phyloP scores from a whole-genome alignment of 37 sponge, comb jelly and placozoan genomes.

The Spongilla lacustris region DNA sequence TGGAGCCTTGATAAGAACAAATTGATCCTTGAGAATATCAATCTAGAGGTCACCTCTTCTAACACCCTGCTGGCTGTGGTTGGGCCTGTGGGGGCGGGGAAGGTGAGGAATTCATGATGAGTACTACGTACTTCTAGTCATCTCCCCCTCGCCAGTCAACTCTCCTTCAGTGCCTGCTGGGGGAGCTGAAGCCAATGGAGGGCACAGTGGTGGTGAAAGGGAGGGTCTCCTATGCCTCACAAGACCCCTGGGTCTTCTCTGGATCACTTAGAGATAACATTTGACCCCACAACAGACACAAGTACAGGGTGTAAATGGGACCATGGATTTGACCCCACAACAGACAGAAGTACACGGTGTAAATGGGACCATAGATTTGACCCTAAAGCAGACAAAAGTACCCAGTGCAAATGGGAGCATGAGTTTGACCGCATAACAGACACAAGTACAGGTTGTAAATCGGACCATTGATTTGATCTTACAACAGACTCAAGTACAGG shows the following conservation, averaged over 20 bases:
- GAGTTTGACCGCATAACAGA: too few species aligned
- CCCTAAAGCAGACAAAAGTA: too few species aligned
- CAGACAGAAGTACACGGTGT: too few species aligned
- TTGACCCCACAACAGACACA: too few species aligned
- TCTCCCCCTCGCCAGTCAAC: slow-evolving; percentile 38
- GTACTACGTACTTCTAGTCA: neutral
- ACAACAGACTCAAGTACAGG: too few species aligned
- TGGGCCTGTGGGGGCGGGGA: slow-evolving; percentile 78
- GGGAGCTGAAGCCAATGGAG: slow-evolving; percentile 51
- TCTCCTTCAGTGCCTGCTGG: slow-evolving; percentile 60
- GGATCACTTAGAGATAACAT: slow-evolving; percentile 78
- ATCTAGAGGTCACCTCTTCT: slow-evolving; percentile 11
- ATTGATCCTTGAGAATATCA: slow-evolving; percentile 26
- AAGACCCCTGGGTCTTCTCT: slow-evolving; percentile 80
- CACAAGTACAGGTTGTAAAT: too few species aligned
- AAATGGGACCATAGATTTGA: too few species aligned
- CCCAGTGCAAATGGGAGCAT: too few species aligned
- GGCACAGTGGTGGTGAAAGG: slow-evolving; percentile 56
- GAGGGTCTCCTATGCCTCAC: slow-evolving; percentile 60
- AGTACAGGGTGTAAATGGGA: too few species aligned
- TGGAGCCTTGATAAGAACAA: slow-evolving; percentile 47
- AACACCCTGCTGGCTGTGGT: slow-evolving; percentile 59
- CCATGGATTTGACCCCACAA: too few species aligned
- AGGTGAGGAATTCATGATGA: slow-evolving; percentile 22
- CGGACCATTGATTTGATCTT: too few species aligned